Percentiles rank a stretch among this genome's conserved stretches.
Conservation (phyloP, 2,888 invertebrate genomes). For the Agelastica alni region DNA sequence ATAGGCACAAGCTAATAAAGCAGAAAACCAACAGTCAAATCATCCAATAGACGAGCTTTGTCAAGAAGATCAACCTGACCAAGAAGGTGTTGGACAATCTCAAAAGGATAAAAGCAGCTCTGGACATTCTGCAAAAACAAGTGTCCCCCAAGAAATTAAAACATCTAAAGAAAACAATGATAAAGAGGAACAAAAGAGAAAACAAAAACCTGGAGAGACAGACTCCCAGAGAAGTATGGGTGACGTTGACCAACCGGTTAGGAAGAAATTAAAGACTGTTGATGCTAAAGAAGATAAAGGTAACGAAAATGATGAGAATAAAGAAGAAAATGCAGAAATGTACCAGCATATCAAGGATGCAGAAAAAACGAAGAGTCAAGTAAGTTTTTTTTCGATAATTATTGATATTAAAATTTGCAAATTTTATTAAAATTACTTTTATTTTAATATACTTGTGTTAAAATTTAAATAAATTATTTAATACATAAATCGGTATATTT, state of each 20-base stretch:
- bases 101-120: constrained; percentile 72
- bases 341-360: constrained; percentile 86
- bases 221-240: constrained; percentile 73
- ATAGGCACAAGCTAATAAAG: constrained; percentile 58
- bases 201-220: constrained; percentile 75
- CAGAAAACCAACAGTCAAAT: constrained; percentile 46
- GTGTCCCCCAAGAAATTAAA: constrained; percentile 46
- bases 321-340: constrained; percentile 58
- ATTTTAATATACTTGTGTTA: too few species aligned
- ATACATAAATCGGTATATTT: too few species aligned
- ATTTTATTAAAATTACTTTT: too few species aligned
- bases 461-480: too few species aligned
- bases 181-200: constrained; percentile 59
- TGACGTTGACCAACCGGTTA: constrained; percentile 66
- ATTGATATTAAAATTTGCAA: too few species aligned
- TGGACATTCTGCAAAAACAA: constrained; percentile 65
- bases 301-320: constrained; percentile 50
- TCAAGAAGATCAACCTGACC: constrained; percentile 66
- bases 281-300: constrained; percentile 59
- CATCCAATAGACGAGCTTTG: constrained; percentile 59
- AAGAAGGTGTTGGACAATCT: constrained; percentile 74
- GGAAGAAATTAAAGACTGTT: constrained; percentile 65
- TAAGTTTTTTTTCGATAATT: constrained; percentile 48
- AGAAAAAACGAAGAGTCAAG: constrained; percentile 74
- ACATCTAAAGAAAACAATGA: constrained; percentile 42